Conservation (phyloP, 2,888 invertebrate genomes). For the Troides helena region DNA sequence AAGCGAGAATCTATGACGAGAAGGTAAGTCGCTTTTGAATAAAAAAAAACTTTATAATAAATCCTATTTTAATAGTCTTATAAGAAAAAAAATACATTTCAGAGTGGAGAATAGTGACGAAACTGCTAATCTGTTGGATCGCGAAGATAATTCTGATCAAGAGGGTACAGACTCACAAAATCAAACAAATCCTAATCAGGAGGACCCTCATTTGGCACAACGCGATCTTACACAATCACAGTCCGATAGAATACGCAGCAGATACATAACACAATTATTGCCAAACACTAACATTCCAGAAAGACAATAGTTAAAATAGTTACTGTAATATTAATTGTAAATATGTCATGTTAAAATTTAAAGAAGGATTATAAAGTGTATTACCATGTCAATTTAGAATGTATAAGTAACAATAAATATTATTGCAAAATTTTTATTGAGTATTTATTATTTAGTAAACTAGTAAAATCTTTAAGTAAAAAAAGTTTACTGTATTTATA, state of each 20-base stretch:
- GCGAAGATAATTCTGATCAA: slow-evolving; percentile 60
- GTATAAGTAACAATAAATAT: slow-evolving; percentile 20
- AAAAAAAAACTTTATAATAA: slow-evolving; percentile 21
- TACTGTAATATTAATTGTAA: slow-evolving; percentile 30
- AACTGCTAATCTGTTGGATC: slow-evolving; percentile 63
- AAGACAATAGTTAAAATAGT: slow-evolving; percentile 47
- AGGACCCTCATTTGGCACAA: slow-evolving; percentile 39
- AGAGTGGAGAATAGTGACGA: slow-evolving; percentile 47
- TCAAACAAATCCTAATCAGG: slow-evolving; percentile 39
- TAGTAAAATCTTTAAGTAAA: too few species aligned
- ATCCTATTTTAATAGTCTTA: neutral
- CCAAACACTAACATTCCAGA: slow-evolving; percentile 65
- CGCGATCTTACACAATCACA: slow-evolving; percentile 55
- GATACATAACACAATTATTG: slow-evolving; percentile 73
- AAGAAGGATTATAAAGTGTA: slow-evolving; percentile 17
- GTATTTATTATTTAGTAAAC: neutral
- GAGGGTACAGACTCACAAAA: slow-evolving; percentile 56
- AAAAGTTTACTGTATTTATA: too few species aligned
- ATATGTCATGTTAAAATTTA: slow-evolving; percentile 21
- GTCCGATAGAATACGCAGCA: slow-evolving; percentile 71
- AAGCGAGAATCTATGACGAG: slow-evolving; percentile 72
- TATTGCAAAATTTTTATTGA: neutral
- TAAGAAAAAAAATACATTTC: slow-evolving; percentile 2
- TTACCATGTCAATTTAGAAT: slow-evolving; percentile 19
- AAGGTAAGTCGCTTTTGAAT: slow-evolving; percentile 50